Base-by-base conservation (phyloP, 2,113 vertebrate species). In the Periophthalmus modestus region DNA sequence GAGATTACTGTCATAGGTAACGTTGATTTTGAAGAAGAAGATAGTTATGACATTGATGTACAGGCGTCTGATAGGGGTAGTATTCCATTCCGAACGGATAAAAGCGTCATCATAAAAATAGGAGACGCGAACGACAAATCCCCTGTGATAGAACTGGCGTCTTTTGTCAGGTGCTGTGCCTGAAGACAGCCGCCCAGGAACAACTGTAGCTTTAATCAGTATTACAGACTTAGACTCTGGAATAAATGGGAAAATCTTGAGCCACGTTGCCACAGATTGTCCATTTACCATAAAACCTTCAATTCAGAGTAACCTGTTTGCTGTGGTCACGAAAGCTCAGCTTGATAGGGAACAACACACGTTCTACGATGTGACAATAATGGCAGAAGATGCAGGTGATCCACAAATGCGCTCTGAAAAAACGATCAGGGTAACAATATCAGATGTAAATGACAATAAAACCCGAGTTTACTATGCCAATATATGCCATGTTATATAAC, bases 111-210 rank as follows among this genome's bases (percentile, higher is more conserved):
- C 0, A 85, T 93, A 73, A 81, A 92, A 43, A 82, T 96, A 66
- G 2, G 80, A 68, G 94, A 95, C 66, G 72, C 83, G 54, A 96
- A 96, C 24, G 95, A 96, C 67, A 95, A 94, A 33, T 5, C 71
- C 2, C 93, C 94, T 0, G 88, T 88, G 19, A 81, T 95, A 58
- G 85, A 83, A 2, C 66, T 94, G 23, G 91, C 91, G 0, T 93
- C 92, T 0, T n/a, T 1, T 94, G 4, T 93, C 90, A 1, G 88
- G 71, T 46, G 33, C 82, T 0, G 72, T 94, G 75, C 59, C 88
- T 6, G 93, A 93, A 36, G 82, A 92, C 68, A 80, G 90, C 0
- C 78, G 72, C 67, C 82, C 85, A 0, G 91, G 89, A n/a, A 93
- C 91, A 16, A 90, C 89, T 0, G 85, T 93, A 12, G 89, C 90